Evolutionary conservation across 2,113 vertebrate genomes (phyloP).

Genomic region (Monarcha castaneiventris): DNA sequence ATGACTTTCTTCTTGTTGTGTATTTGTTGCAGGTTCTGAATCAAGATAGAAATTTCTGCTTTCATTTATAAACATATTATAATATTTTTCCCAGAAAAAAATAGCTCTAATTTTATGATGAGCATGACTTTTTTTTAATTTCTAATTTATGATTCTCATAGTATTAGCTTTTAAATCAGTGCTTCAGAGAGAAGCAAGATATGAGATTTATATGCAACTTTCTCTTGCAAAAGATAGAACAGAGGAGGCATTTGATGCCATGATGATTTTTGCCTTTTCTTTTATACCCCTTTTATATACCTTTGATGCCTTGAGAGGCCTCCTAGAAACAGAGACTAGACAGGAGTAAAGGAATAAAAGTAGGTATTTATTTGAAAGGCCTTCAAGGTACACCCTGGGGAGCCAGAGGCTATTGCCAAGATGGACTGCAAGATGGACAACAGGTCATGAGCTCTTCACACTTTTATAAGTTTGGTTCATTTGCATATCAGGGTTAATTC

Average conservation of each 20-base stretch:
- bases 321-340: no score
- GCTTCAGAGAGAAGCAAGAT: background rate
- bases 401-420: no score
- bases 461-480: no score
- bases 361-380: no score
- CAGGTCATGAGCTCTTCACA: no score
- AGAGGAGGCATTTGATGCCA: background rate
- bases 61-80: background rate
- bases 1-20: background rate
- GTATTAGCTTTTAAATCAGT: background rate
- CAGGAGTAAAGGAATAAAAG: no score
- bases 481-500: no score
- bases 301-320: no score
- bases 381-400: no score
- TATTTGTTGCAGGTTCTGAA: background rate
- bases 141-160: background rate
- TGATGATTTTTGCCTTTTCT: no score
- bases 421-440: no score
- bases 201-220: background rate
- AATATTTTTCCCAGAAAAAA: background rate
- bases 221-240: background rate
- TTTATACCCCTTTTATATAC: no score
- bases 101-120: background rate
- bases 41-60: background rate
- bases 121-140: background rate